Evolutionary conservation across 2,113 vertebrate species (phyloP), one percentile per base, ranked within the genome.

Genomic region (Electrona antarctica): DNA sequence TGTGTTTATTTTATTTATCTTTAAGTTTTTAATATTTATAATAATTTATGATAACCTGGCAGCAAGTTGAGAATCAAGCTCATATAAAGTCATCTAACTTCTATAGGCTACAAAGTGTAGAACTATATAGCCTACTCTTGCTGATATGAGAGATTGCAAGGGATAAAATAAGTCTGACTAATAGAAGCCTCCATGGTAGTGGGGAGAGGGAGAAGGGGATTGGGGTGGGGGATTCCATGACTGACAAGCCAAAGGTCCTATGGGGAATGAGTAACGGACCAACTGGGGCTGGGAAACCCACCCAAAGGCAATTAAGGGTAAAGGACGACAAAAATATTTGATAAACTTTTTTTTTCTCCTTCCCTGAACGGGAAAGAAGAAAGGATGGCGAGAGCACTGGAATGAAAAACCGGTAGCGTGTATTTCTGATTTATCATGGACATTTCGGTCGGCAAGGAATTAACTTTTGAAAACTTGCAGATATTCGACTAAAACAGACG

Each of bases 261-360:
- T 94, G 67, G 88, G 74, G 73, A 67, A 72, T 52, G 71, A 86
- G 80, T 64, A 90, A 85, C 86, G 78, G 87, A 80, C 74, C 84
- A 82, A 87, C 82, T 70, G 83, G 84, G 79, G 85, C 74, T 85
- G 80, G 72, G 78, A 85, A 92, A 88, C 87, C 93, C 90, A 87
- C 91, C 93, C 91, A 92, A 87, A 90, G 89, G 90, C 88, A 94
- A 93, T 94, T 93, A 94, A 92, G 90, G 92, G 88, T 91, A 91
- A 92, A 93, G 88, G 88, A 92, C 88, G 86, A 87, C 78, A 89
- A 85, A 92, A 89, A 93, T 90, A 92, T 86, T 91, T 92, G 84
- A 90, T 87, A 79, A 89, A 91, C 87, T 85, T 91, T 82, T 85
- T 80, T 77, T 67, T 41, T 45, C 48, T 29, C 33, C 59, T 29